These are phyloP conservation scores for Lates japonicus DNA, from an alignment of 2,797 vertebrate species.

Conservation along the genomic window DNA sequence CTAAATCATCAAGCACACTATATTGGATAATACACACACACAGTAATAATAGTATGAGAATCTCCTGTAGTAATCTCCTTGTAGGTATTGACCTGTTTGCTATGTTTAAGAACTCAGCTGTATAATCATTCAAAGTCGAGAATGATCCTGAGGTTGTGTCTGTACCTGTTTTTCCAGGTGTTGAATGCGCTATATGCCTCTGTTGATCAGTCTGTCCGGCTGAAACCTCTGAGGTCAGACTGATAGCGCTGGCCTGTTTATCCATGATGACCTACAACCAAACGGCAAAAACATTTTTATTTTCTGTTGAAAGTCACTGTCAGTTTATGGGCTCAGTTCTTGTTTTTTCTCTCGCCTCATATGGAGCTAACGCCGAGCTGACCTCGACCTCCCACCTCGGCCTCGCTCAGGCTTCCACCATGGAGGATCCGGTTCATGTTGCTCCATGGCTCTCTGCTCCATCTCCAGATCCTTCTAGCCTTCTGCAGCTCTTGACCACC, in stretches of 20 bases:
- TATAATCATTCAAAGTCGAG: neutral
- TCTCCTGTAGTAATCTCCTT: no score
- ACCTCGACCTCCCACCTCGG: neutral
- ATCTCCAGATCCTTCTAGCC: conserved; percentile 45
- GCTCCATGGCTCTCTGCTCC: conserved; percentile 34
- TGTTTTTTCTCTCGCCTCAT: conserved; percentile 48
- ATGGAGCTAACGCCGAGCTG: conserved; percentile 9
- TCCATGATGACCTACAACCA: conserved; percentile 41
- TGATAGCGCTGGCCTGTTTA: conserved; percentile 47
- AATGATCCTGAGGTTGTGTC: neutral
- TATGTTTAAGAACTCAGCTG: neutral
- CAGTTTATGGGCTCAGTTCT: neutral
- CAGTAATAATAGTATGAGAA: neutral
- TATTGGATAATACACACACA: neutral
- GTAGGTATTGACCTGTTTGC: neutral
- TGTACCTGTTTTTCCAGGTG: conserved; percentile 64
- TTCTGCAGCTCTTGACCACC: conserved; percentile 57
- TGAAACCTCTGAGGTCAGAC: conserved; percentile 53
- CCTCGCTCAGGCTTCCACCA: conserved; percentile 31
- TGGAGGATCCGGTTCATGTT: conserved; percentile 50
- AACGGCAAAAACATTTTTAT: neutral
- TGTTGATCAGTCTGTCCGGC: conserved; percentile 58
- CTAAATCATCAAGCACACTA: no score
- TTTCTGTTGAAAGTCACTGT: no score
- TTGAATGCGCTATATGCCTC: conserved; percentile 48